Percentiles rank a stretch among this genome's conserved stretches.
Evolutionary conservation across 2,888 invertebrate species (phyloP).

Genomic region (Tuta absoluta): DNA sequence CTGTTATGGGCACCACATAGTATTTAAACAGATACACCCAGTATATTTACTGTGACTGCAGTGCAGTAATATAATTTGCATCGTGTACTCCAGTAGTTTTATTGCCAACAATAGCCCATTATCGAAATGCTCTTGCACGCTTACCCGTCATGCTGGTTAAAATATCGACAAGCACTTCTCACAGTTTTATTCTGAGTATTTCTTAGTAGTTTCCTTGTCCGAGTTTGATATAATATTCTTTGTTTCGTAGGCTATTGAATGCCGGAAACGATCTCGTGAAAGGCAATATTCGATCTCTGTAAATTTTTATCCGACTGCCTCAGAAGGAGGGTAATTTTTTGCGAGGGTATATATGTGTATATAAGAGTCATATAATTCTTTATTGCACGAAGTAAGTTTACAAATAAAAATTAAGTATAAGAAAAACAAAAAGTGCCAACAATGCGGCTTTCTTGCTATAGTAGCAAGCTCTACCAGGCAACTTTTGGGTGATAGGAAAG

Average conservation of each 20-base stretch:
- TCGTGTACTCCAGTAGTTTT: conserved; percentile 64
- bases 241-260: conserved; percentile 28
- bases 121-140: conserved; percentile 61
- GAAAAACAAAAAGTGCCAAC: too few relatives aligned
- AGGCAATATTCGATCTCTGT: neutral
- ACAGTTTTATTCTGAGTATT: conserved; percentile 23
- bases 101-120: conserved; percentile 66
- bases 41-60: conserved; percentile 36
- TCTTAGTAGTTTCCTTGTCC: conserved; percentile 36
- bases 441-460: too few relatives aligned
- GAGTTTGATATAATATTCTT: conserved; percentile 30
- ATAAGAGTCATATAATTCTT: too few relatives aligned
- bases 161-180: conserved; percentile 46
- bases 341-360: too few relatives aligned
- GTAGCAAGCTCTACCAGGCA: too few relatives aligned
- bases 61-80: conserved; percentile 61
- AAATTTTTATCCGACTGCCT: too few relatives aligned
- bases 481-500: too few relatives aligned
- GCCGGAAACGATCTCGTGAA: conserved; percentile 28
- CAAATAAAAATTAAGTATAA: too few relatives aligned
- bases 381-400: too few relatives aligned
- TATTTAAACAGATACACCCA: too few relatives aligned
- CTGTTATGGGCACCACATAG: too few relatives aligned
- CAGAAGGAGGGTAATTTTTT: too few relatives aligned
- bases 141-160: conserved; percentile 56